A percentile compares a stretch with the other conserved stretches of the same genome.
These are phyloP conservation scores for Miniopterus natalensis DNA, from an alignment of 2,113 vertebrate genomes.

Conservation along the genomic window DNA sequence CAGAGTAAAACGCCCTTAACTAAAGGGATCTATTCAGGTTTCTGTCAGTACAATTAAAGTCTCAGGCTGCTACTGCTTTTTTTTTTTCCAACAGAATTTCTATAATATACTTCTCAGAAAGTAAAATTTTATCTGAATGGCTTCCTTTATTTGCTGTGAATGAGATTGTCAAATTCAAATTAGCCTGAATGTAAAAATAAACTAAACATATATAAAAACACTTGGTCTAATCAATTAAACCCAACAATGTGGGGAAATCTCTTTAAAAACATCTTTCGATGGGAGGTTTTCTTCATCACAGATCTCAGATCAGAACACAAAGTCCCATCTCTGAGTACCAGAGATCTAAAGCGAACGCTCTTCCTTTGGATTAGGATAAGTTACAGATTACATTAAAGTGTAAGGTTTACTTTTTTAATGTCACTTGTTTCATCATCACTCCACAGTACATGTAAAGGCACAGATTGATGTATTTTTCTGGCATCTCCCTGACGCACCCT, in stretches of 20 bases:
- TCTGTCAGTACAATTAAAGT: not conserved
- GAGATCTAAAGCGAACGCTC: conserved; percentile 28
- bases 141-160: conserved; percentile 35
- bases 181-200: conserved; percentile 49
- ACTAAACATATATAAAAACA: not conserved
- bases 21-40: not conserved
- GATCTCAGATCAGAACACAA: conserved; percentile 27
- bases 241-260: not conserved
- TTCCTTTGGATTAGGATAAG: conserved; percentile 36
- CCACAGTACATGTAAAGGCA: conserved; percentile 74
- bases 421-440: conserved; percentile 80
- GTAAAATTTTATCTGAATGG: conserved; percentile 47
- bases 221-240: not conserved
- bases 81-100: not conserved
- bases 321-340: not conserved
- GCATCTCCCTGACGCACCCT: conserved; percentile 82
- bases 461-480: conserved; percentile 83
- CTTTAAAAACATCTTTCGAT: not conserved
- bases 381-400: conserved; percentile 64
- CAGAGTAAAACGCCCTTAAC: not conserved
- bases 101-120: not conserved
- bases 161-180: conserved; percentile 24
- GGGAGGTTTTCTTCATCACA: conserved; percentile 15
- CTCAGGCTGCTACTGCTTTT: too few species aligned
- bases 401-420: conserved; percentile 78